Base-by-base conservation (phyloP, 1,140 invertebrate species). In the Microplitis demolitor region DNA sequence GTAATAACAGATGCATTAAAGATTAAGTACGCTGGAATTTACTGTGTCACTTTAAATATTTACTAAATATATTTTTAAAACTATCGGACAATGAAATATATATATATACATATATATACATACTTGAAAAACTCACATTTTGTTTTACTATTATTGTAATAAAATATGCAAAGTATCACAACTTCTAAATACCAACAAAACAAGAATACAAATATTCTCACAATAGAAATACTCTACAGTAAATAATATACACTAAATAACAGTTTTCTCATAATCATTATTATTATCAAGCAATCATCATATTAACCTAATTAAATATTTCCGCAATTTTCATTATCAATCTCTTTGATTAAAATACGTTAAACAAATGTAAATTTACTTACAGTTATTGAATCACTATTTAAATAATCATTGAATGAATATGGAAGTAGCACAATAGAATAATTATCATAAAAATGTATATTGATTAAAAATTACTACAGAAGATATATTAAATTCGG, bases 291-390 rank as follows among this genome's bases (percentile, higher is more conserved):
- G 68, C 64, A 63, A 72, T 67, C 61, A 63, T 51, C 62, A 69
- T 73, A 34, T 35, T 67, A 62, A 50, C 45, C 54, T 75, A 71
- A 77, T 74, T 69, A 75, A 45, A 74, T 76, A 69, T 66, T 61
- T 51, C 13, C 24, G 24, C 45, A 6, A 13, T 66, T 66, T 66
- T 66, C 0, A 78, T 73, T 50, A 76, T 75, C 67, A 74, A 75
- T 66, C 68, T 71, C 70, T 71, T 77, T 73, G 70, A 76, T 75
- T 79, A 61, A 81, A 78, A 64, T 78, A 79, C 72, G 53, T 71
- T 62, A 67, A 56, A 34, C 67, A 62, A 56, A 60, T 72, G 66
- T 78, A 2, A 45, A 82, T 77, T 78, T 76, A 80, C 75, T 78
- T 78, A 79, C 76, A 81, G 66, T 66, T 53, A 68, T 74, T 74